Base-by-base conservation (phyloP, 2,797 vertebrate genomes). In the Protonibea diacanthus region DNA sequence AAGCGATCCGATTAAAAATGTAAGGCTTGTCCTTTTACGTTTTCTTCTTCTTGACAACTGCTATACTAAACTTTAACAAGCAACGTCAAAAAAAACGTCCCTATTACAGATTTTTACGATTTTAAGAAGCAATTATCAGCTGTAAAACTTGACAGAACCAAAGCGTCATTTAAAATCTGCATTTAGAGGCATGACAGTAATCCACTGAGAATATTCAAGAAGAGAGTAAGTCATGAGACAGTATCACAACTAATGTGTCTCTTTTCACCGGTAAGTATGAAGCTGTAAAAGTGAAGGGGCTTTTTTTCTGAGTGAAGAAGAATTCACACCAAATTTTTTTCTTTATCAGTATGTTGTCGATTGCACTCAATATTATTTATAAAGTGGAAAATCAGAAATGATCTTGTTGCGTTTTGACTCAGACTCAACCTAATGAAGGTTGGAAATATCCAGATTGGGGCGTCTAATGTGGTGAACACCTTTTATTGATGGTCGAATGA, bases 1-100 rank as follows among this genome's bases (percentile, higher is more conserved):
- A 21, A 67, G 49, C 66, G 29, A 7, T 29, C 42, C 57, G 27
- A 69, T 75, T 74, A 62, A 68, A 75, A 53, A 74, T 45, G 6
- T 12, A 69, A 17, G 53, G 8, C 15, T 18, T 58, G 44, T 74
- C 49, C 44, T 58, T 73, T 73, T 18, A 68, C 40, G 23, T 63
- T 60, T 6, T 33, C 12, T 0, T 51, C 7, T 17, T 48, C 27
- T 23, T 57, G 13, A 76, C 40, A 45, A 45, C 17, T 52, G 48
- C 63, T 61, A 5, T 4, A 2, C 29, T 63, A 25, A 6, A 67
- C 33, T 21, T 66, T 33, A 45, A 49, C 21, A 6, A 51, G 58
- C 11, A 17, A 25, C 17, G n/a, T 55, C 53, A 29, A 44, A 21
- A 21, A 67, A 23, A 21, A 3, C 7, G 38, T 8, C 21, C 33